A percentile compares a stretch with the other conserved stretches of the same genome.
phyloP scores from a whole-genome alignment of 1,140 invertebrate genomes.

The Habropoda laboriosa region DNA sequence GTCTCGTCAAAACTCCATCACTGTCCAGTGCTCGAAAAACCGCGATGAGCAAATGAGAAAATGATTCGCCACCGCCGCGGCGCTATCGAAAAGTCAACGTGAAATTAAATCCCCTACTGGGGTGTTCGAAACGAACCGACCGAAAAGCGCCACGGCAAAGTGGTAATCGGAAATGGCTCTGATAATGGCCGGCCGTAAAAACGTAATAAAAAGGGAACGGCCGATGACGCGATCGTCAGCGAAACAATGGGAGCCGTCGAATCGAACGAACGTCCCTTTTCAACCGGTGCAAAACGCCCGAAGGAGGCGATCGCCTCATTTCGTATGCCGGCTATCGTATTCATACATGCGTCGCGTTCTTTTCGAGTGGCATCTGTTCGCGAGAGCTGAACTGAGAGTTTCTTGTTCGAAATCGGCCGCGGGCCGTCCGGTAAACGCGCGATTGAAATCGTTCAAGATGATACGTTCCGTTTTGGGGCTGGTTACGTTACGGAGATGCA shows the following conservation, averaged over 20 bases:
- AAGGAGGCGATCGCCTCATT: neutral
- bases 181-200: conserved; percentile 4
- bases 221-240: neutral
- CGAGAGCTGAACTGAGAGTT: neutral
- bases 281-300: neutral
- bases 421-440: neutral
- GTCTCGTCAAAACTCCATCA: neutral
- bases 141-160: neutral
- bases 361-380: neutral
- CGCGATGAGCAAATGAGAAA: neutral
- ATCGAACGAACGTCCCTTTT: neutral
- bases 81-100: conserved; percentile 4
- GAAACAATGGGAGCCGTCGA: neutral
- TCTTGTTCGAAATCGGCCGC: neutral
- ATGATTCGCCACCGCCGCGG: neutral
- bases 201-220: neutral
- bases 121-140: conserved; percentile 1
- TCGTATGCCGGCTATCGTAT: neutral
- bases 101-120: conserved; percentile 13
- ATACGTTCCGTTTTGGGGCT: neutral
- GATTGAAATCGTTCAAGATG: neutral
- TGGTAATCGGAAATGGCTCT: neutral
- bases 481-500: too few species aligned
- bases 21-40: neutral
- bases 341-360: too few species aligned